These are phyloP conservation scores for Trogon melanurus DNA, from an alignment of 2,113 vertebrate genomes.

Conservation along the genomic window DNA sequence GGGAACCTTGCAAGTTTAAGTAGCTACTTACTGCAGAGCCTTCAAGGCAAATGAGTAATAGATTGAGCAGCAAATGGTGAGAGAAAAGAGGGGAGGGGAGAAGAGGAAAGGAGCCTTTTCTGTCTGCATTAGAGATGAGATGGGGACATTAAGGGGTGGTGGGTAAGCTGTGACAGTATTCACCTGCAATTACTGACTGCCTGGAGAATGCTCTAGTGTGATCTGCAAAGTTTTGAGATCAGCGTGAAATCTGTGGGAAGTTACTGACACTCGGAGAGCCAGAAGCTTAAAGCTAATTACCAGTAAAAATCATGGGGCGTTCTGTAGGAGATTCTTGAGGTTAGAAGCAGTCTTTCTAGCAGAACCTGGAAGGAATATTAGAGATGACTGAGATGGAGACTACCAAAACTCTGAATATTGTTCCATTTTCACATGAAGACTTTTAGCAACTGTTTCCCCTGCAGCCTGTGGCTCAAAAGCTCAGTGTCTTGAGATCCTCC, in stretches of 20 bases:
- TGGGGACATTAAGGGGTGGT: neutral
- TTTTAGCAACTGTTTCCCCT: neutral
- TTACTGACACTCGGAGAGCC: neutral
- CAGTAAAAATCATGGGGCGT: neutral
- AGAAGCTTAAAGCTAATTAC: neutral
- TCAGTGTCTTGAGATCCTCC: neutral
- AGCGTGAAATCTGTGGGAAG: neutral
- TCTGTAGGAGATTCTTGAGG: neutral
- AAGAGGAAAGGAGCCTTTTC: neutral
- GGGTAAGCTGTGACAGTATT: neutral
- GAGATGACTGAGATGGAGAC: neutral
- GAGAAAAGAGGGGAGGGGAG: neutral
- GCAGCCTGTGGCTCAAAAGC: neutral
- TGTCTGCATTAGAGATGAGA: accelerated
- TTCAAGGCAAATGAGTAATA: neutral
- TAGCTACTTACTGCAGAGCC: neutral
- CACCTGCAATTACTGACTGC: neutral
- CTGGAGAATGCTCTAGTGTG: neutral
- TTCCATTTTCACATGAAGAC: neutral
- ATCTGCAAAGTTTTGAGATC: neutral
- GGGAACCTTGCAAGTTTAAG: neutral
- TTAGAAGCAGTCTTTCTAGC: neutral
- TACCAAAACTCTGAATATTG: neutral
- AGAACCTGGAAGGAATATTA: neutral
- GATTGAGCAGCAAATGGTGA: neutral